Evolutionary conservation across 1,140 invertebrate species (phyloP), one percentile per base, ranked within the genome.

Genomic region (Pseudobourletiella spinata): DNA sequence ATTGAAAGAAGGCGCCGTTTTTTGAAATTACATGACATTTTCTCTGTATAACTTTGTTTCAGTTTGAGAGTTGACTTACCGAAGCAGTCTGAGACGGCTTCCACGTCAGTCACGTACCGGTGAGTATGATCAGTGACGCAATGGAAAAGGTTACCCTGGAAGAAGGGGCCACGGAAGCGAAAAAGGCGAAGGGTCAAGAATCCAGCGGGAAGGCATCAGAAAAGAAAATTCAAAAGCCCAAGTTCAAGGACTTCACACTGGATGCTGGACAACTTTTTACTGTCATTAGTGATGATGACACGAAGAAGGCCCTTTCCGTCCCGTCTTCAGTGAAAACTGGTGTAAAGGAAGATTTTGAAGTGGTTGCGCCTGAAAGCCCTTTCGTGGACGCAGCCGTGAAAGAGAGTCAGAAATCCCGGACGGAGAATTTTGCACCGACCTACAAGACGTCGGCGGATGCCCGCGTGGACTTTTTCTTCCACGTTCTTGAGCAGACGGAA

Each of bases 381-480:
- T 59, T 59, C 25, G 62, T 59, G 2, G 22, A 3, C 26, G 57
- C 56, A 4, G 57, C 57, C 2, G 58, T 30, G 4, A 3, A 11
- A 20, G 3, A 26, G 16, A 44, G 54, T 1, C 43, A 57, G 30
- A 25, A 24, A 22, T 24, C 57, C 1, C 3, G 35, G 6, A 69
- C 67, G 3, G 67, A 69, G 50, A 69, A 69, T 46, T 4, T 3
- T 0, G 57, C 64, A 0, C 61, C 61, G 18, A 61, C 61, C 4
- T 66, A 57, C 54, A 51, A 20, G 18, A 63, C 67, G 15, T 60
- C 64, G 28, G 55, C 22, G 18, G 61, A 60, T 50, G 11, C 64
- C 4, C 24, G 67, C 11, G 29, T 69, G 2, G 67, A 69, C 50
- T 69, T 69, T 29, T 69, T 63, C 35, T 64, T 66, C 24, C 57